phyloP scores from a whole-genome alignment of 2,113 vertebrate genomes.

The Heterotis niloticus region DNA sequence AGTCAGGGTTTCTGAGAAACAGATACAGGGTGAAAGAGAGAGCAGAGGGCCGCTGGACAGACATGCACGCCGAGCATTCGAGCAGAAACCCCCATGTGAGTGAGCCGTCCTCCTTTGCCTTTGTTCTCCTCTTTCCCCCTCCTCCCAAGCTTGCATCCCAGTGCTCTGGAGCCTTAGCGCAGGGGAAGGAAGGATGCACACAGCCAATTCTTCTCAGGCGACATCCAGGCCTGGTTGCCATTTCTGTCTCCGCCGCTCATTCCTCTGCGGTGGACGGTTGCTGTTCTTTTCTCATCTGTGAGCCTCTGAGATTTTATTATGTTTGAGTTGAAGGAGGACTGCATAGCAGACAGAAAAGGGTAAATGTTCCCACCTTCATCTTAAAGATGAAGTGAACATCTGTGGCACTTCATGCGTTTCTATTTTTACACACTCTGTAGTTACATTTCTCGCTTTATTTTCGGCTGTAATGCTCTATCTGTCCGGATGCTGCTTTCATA shows the following conservation, averaged over 20 bases:
- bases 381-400: too few relatives aligned
- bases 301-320: not conserved
- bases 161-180: not conserved
- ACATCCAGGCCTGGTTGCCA: constrained; percentile 18
- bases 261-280: not conserved
- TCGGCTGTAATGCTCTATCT: not conserved
- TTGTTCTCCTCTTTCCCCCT: not conserved
- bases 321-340: too few relatives aligned
- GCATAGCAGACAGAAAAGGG: too few relatives aligned
- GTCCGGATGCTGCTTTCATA: not conserved
- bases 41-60: constrained; percentile 10
- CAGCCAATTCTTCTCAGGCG: not conserved
- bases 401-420: not conserved
- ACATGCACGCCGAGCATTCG: constrained; percentile 37
- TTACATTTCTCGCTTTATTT: too few relatives aligned
- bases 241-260: constrained; percentile 10
- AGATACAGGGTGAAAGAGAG: not conserved
- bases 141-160: not conserved
- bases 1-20: too few relatives aligned
- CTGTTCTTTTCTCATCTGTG: not conserved
- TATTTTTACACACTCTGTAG: not conserved
- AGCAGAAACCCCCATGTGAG: constrained; percentile 66
- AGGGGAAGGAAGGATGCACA: not conserved
- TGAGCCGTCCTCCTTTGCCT: constrained; percentile 26
- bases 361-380: too few relatives aligned